phyloP scores from a whole-genome alignment of 2,113 vertebrate species.

The Nycticebus coucang region DNA sequence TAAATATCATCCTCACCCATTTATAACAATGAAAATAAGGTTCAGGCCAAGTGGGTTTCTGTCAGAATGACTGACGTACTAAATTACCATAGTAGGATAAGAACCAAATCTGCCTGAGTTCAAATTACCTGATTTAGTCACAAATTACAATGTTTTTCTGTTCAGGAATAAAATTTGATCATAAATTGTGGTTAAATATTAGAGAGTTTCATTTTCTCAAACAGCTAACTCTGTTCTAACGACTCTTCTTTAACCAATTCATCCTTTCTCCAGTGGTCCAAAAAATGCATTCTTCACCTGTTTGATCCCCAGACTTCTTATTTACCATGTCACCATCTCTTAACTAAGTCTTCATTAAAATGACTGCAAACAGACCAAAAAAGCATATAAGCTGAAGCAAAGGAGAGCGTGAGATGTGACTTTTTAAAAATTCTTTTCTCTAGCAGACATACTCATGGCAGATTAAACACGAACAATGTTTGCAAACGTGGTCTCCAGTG shows the following conservation, averaged over 20 bases:
- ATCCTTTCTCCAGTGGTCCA: not conserved
- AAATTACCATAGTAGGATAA: not conserved
- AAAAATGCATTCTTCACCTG: not conserved
- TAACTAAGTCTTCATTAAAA: not conserved
- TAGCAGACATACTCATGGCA: not conserved
- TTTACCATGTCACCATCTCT: not conserved
- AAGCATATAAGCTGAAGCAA: not conserved
- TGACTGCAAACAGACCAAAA: not conserved
- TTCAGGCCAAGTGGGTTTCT: not conserved
- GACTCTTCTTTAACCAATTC: not conserved
- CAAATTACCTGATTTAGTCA: not conserved
- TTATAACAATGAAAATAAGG: not conserved
- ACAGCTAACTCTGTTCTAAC: not conserved
- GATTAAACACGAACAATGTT: not conserved
- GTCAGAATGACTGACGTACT: not conserved
- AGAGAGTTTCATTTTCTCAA: not conserved
- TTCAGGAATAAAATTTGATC: conserved; percentile 15
- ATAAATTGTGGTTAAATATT: not conserved
- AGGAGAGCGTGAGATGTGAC: not conserved
- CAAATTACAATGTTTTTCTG: not conserved
- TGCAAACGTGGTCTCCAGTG: accelerated
- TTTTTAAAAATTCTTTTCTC: not conserved
- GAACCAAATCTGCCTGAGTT: not conserved
- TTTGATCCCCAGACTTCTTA: not conserved
- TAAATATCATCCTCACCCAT: not conserved